Evolutionary conservation across 1,140 invertebrate genomes (phyloP).

Genomic region (Drosophila jambulina): DNA sequence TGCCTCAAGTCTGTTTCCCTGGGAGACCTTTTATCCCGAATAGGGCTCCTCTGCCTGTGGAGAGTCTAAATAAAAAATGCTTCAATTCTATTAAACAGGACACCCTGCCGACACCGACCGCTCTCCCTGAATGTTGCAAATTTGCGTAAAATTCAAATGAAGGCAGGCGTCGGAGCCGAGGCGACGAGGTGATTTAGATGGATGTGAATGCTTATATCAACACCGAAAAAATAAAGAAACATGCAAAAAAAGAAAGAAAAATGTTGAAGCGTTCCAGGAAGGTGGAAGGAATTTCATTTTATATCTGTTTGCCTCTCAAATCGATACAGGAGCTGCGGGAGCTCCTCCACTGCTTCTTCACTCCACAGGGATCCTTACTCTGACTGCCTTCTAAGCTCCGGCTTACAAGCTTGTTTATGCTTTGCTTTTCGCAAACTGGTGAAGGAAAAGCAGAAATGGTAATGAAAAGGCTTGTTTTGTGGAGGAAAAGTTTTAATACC

Average conservation of each 20-base stretch:
- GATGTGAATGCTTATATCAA: constrained; percentile 54
- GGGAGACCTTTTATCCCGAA: constrained; percentile 63
- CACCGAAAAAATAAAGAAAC: constrained; percentile 23
- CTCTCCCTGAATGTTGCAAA: constrained; percentile 39
- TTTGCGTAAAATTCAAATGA: constrained; percentile 74
- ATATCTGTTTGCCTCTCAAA: constrained; percentile 36
- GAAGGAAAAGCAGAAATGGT: constrained; percentile 16
- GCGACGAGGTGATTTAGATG: constrained; percentile 51
- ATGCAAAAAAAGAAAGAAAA: constrained; percentile 17
- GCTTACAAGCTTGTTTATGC: constrained; percentile 68
- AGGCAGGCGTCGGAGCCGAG: constrained; percentile 31
- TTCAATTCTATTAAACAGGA: constrained; percentile 67
- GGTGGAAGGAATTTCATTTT: constrained; percentile 36
- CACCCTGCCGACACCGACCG: constrained; percentile 10
- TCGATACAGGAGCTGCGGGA: constrained; percentile 40
- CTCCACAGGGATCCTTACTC: constrained; percentile 13
- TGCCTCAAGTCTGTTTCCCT: constrained; percentile 50
- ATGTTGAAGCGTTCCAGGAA: constrained; percentile 29
- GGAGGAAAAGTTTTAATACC: background rate
- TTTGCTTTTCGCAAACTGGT: background rate
- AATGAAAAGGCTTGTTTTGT: background rate
- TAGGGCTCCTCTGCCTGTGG: constrained; percentile 17
- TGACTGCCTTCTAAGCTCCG: constrained; percentile 31
- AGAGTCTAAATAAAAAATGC: constrained; percentile 64
- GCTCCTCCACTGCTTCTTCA: constrained; percentile 4